Base-by-base conservation (phyloP, 1,140 invertebrate genomes). In the Diorhabda sublineata region DNA sequence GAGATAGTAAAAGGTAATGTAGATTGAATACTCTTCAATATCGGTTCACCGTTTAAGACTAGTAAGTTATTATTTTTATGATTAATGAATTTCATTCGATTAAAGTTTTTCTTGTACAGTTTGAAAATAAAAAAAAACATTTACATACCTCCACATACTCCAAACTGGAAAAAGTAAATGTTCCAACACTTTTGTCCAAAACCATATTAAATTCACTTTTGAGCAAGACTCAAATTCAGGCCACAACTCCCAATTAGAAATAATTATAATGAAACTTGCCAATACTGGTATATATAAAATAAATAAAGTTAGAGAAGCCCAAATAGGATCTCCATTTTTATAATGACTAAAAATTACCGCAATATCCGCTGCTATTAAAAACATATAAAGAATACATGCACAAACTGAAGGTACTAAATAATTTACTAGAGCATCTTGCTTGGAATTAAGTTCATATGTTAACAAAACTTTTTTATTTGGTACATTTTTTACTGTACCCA, bases 111-210 rank as follows among this genome's bases (percentile, higher is more conserved):
- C 26, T 26, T 26, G 26, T 26, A 26, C 26, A 26, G 26, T 26
- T 26, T 26, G 26, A 26, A 26, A 26, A 26, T 26, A 26, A 26
- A 26, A 26, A 26, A 26, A 26, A 26, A 26, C 26, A 26, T 26
- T 26, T 26, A 26, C 70, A 81, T 79, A 90, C 89, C 89, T 89
- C 73, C 87, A 89, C 65, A 89, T 83, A n/a, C 85, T 86, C 75
- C 88, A 87, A 45, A 90, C 77, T 45, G 89, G 89, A 79, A 90
- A 91, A 45, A 87, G 81, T 5, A 88, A 59, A 68, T 89, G 83
- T 72, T 86, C 85, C 8, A 83, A 73, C 45, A 86, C 68, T 79
- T 89, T 87, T n/a, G 82, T 69, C 0, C 79, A 74, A 65, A 87
- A 82, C 88, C 87, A 89, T 69, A 78, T 75, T 8, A 84, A 44